Evolutionary conservation across 1,140 invertebrate species (phyloP), one percentile per base, ranked within the genome.

Genomic region (Brachionus asplanchnoidis): DNA sequence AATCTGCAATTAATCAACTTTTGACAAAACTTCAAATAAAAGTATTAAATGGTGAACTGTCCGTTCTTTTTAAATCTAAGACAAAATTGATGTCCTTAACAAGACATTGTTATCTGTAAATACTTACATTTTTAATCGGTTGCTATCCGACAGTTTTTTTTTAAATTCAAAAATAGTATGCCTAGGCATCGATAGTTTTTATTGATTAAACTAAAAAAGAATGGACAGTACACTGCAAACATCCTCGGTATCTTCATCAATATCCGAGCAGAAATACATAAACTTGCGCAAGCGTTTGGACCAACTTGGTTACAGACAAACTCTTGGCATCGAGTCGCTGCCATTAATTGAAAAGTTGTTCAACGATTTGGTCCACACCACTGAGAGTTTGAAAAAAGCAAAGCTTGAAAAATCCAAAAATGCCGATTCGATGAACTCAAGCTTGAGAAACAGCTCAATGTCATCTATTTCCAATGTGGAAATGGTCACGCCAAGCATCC

Each of bases 301-400:
- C 88, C 91, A 91, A 79, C 91, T 95, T 80, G 94, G 94, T 17
- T 95, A 95, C 88, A 91, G 91, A 83, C 93, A 94, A 88, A 88
- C 91, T n/a, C 89, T 95, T 66, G 91, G 92, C 1, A 87, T 93
- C 23, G 94, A 95, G 86, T 92, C 92, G 85, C 88, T 94, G 36
- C 92, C 93, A 60, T 89, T 95, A 82, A 93, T 94, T 85, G 93
- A 94, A 90, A 92, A 92, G 88, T 88, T 95, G 84, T 88, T 94
- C 84, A 92, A 91, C 78, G 94, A 95, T 90, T 90, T 95, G 73
- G 89, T 94, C 79, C 92, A 94, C 87, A 94, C 94, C 20, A 95
- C 93, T 32, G 92, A 93, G 78, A 94, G 93, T 87, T 89, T 95
- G 36, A 93, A 93, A 87, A 92, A 94, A 89, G 94, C 93, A 86